Evolutionary conservation across 2,797 vertebrate genomes (phyloP).

Genomic region (Caiman crocodilus): DNA sequence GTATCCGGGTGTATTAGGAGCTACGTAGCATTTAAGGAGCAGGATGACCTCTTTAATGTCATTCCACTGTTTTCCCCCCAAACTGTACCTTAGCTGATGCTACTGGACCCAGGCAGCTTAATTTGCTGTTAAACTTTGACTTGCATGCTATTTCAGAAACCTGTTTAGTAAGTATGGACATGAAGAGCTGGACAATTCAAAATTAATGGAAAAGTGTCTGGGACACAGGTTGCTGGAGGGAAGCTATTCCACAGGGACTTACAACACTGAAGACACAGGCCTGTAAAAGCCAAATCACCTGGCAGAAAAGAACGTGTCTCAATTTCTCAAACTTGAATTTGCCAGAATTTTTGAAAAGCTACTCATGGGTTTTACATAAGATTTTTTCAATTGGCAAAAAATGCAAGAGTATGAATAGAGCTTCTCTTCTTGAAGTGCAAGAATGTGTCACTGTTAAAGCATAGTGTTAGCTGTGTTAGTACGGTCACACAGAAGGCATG

Average conservation of each 20-base stretch:
- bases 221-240: neutral
- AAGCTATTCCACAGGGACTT: neutral
- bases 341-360: fast-evolving
- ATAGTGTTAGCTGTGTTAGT: too few relatives aligned
- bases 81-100: fast-evolving
- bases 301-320: neutral
- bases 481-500: too few relatives aligned
- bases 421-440: neutral
- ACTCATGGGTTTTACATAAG: fast-evolving
- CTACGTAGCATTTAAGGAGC: neutral
- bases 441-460: too few relatives aligned
- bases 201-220: neutral
- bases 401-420: neutral
- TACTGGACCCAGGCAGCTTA: neutral
- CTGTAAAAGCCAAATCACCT: neutral
- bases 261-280: neutral
- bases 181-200: neutral
- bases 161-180: neutral
- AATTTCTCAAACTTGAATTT: neutral
- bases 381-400: neutral
- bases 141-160: neutral
- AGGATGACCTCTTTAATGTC: neutral
- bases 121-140: neutral
- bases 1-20: too few relatives aligned
- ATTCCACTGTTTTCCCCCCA: neutral